Percentiles rank a stretch among this genome's conserved stretches.
Evolutionary conservation across 2,888 invertebrate genomes (phyloP).

Genomic region (Andrena marginata): DNA sequence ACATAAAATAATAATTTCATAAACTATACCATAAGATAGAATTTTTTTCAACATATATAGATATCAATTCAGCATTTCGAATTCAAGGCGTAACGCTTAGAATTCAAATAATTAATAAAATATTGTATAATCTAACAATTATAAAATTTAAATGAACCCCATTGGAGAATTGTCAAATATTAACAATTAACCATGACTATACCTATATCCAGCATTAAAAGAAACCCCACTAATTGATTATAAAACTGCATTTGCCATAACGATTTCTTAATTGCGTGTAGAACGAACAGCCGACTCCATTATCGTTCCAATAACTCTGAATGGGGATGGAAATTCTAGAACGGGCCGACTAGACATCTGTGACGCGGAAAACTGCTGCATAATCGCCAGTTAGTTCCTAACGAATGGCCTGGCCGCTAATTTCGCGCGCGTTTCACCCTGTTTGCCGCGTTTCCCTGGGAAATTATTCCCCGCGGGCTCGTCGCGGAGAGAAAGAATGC

Average conservation of each 20-base stretch:
- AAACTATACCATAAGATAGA: no score
- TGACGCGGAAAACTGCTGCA: conserved; percentile 8
- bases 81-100: no score
- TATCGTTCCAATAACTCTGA: not conserved
- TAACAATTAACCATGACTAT: no score
- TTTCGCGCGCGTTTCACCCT: conserved; percentile 54
- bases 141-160: no score
- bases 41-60: no score
- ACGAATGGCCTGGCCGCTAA: conserved; percentile 45
- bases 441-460: conserved; percentile 52
- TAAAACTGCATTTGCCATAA: not conserved
- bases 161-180: no score
- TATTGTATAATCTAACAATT: no score
- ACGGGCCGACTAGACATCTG: not conserved
- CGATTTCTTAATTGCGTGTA: not conserved
- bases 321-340: conserved; percentile 10
- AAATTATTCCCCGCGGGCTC: conserved; percentile 62
- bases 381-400: conserved; percentile 25
- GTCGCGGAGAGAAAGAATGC: conserved; percentile 60
- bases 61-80: no score
- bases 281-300: not conserved
- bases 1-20: no score
- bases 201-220: no score
- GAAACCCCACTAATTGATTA: no score
- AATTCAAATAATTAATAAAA: no score